These are phyloP conservation scores for Papilio aristodemus DNA, from an alignment of 1,140 invertebrate genomes.

Conservation along the genomic window DNA sequence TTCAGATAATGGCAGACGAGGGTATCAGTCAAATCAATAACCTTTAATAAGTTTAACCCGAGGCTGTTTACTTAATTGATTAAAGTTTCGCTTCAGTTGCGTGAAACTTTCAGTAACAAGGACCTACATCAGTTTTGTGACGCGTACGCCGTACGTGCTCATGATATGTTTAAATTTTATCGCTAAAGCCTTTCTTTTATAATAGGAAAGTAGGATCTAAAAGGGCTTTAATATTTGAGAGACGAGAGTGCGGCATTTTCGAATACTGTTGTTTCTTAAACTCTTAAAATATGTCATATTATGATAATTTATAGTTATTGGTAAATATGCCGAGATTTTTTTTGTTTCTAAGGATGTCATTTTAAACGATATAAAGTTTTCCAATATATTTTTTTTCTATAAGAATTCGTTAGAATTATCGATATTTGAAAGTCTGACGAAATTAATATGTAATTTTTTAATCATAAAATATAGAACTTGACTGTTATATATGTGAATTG, in stretches of 20 bases:
- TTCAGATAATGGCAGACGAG: not conserved
- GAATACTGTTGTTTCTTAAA: too few species aligned
- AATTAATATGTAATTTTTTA: not conserved
- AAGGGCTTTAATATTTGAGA: too few species aligned
- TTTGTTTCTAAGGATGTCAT: too few species aligned
- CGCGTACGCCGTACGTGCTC: not conserved
- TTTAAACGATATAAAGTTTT: too few species aligned
- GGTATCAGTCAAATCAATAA: not conserved
- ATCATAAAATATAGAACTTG: not conserved
- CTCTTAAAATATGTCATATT: too few species aligned
- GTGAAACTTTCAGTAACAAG: not conserved
- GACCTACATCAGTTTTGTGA: conserved; percentile 3
- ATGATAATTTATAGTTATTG: too few species aligned
- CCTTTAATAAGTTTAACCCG: conserved; percentile 1
- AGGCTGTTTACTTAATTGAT: not conserved
- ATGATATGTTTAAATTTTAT: not conserved
- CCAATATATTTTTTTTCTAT: too few species aligned
- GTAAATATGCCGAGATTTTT: too few species aligned
- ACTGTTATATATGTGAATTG: not conserved
- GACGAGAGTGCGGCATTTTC: too few species aligned
- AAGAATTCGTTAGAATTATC: too few species aligned
- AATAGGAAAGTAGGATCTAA: too few species aligned
- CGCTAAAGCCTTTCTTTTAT: too few species aligned
- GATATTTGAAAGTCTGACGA: not conserved
- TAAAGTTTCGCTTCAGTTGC: not conserved